Evolutionary conservation across 2,113 vertebrate genomes (phyloP), one percentile per base, ranked within the genome.

Genomic region (Ancistrus triradiatus): DNA sequence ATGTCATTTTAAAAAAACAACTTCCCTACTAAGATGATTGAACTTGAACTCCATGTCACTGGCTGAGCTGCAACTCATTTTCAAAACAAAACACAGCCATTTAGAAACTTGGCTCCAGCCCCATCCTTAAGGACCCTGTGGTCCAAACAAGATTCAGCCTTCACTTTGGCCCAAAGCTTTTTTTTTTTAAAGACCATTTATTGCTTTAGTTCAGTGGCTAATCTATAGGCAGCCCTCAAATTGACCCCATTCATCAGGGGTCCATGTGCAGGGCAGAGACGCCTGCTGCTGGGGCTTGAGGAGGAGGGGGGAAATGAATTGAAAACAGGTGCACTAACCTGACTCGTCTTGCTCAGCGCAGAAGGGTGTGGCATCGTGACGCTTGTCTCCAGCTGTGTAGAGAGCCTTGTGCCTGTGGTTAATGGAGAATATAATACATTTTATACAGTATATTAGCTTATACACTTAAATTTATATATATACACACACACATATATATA

Each of bases 191-290:
- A 38, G 28, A 38, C 37, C 44, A 57, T 60, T 61, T 65, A 65
- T 66, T 61, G 55, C 43, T 10, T 27, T 25, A 35, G 43, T 27
- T 65, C 21, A 46, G 42, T 18, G 42, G 61, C 49, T 69, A 73
- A 73, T 69, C 66, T 65, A 27, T 19, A 15, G 35, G 53, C 27
- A 61, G 62, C 18, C 61, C 66, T 46, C 18, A 65, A 25, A 61
- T 57, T 74, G 72, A 74, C 72, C 61, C 50, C 50, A 61, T 74
- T 74, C 37, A 61, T 69, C 61, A 56, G 56, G 50, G 22, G 13
- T 74, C 59, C 35, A 66, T 69, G 42, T 74, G 66, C 62, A 59
- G 60, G 55, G 38, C 59, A 57, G 28, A 42, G 46, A 51, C 53
- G 68, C 40, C 55, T 59, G 40, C 60, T 60, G 50, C 35, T 37